A percentile compares a stretch with the other conserved stretches of the same genome.
These are phyloP conservation scores for Bombus confusus DNA, from an alignment of 1,140 invertebrate species.

Conservation along the genomic window DNA sequence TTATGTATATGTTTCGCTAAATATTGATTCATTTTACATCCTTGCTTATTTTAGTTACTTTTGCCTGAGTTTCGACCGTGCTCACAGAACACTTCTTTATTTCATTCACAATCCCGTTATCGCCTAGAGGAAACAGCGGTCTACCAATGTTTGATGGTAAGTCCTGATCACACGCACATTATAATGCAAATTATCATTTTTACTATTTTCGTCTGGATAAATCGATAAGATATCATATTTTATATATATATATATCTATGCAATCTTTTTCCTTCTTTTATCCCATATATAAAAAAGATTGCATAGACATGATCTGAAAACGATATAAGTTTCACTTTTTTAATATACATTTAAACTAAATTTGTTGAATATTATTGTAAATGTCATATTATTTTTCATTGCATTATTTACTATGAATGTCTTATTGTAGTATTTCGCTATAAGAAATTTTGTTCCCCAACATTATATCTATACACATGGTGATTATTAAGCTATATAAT, in stretches of 20 bases:
- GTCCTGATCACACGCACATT: slow-evolving; percentile 50
- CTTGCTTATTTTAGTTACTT: slow-evolving; percentile 73
- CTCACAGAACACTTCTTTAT: slow-evolving; percentile 68
- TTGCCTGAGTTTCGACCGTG: slow-evolving; percentile 74
- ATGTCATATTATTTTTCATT: not conserved
- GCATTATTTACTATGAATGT: not conserved
- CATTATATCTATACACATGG: too few relatives aligned
- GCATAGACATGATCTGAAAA: not conserved
- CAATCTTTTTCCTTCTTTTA: too few relatives aligned
- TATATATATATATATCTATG: not conserved
- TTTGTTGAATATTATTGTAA: not conserved
- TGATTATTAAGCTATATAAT: not conserved
- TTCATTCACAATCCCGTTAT: slow-evolving; percentile 75
- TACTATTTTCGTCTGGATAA: not conserved
- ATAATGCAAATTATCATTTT: slow-evolving; percentile 12
- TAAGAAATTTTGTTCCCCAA: too few relatives aligned
- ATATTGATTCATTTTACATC: slow-evolving; percentile 25
- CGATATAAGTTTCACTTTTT: not conserved
- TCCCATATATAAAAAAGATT: too few relatives aligned
- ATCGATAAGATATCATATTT: slow-evolving; percentile 10
- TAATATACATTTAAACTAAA: not conserved
- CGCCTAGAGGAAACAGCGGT: slow-evolving; percentile 71
- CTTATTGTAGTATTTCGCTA: too few relatives aligned
- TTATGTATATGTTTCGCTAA: not conserved
- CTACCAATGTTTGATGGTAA: slow-evolving; percentile 80